Percentiles rank a stretch among this genome's conserved stretches.
Evolutionary conservation across 2,888 invertebrate species (phyloP).

Genomic region (Norana najaformis): DNA sequence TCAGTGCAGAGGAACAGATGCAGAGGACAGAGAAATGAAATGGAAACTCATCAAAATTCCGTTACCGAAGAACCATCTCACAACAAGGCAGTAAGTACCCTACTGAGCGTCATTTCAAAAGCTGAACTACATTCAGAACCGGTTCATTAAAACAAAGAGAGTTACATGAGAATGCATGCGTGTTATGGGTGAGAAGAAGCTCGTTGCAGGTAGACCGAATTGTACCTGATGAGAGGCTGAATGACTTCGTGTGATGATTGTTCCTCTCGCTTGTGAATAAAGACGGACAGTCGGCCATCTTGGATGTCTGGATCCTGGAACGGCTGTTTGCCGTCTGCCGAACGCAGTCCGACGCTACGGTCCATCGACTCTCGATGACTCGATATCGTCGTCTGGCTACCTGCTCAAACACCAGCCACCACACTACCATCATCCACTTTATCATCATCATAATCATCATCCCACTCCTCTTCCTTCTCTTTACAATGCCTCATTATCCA

Average conservation of each 20-base stretch:
- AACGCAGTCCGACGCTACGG: constrained; percentile 17
- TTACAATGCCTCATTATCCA: neutral
- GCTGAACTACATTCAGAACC: no score
- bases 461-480: neutral
- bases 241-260: constrained; percentile 61
- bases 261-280: constrained; percentile 61
- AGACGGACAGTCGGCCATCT: constrained; percentile 58
- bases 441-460: neutral
- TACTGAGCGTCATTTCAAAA: no score
- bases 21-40: neutral
- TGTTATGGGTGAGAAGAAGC: no score
- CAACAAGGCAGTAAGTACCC: no score
- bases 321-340: constrained; percentile 49
- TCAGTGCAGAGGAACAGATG: no score
- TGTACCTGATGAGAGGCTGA: constrained; percentile 58
- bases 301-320: constrained; percentile 54
- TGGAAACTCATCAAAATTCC: neutral
- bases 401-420: no score
- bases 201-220: no score
- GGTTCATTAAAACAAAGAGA: no score
- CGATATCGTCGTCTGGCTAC: constrained; percentile 55
- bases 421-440: neutral
- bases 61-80: no score
- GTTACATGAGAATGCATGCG: no score
- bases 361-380: constrained; percentile 55